Conservation (phyloP, 2,797 vertebrate genomes). For the Spondyliosoma cantharus region DNA sequence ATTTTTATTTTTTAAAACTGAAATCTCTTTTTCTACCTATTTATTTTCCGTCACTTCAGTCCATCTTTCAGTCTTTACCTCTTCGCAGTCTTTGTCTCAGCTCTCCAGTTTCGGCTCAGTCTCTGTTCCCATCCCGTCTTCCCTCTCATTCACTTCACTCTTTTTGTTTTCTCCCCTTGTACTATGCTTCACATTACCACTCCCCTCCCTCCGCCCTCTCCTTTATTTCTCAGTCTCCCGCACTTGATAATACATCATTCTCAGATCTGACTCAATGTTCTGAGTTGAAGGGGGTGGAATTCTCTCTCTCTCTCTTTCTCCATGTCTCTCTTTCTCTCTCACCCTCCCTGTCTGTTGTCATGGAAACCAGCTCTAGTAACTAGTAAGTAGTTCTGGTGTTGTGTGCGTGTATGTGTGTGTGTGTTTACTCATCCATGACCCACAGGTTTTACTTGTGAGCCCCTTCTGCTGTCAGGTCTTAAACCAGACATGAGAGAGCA, state of each 20-base stretch:
- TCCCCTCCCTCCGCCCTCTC: constrained; percentile 40
- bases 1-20: background rate
- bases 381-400: constrained; percentile 75
- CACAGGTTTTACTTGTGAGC: constrained; percentile 73
- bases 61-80: constrained; percentile 17
- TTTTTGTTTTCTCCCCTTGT: constrained; percentile 50
- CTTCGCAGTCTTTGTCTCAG: constrained; percentile 17
- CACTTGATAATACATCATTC: constrained; percentile 63
- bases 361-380: constrained; percentile 92
- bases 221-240: constrained; percentile 52
- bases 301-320: constrained; percentile 32
- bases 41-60: background rate
- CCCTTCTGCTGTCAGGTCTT: constrained; percentile 60
- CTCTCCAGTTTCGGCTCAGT: background rate
- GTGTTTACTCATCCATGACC: constrained; percentile 66
- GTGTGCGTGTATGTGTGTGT: constrained; percentile 38
- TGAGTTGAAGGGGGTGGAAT: constrained; percentile 52
- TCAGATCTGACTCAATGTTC: constrained; percentile 68
- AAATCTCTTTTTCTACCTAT: background rate
- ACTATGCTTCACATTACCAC: constrained; percentile 37
- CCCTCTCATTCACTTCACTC: constrained; percentile 34
- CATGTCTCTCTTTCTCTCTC: constrained; percentile 56
- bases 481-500: constrained; percentile 39
- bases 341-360: constrained; percentile 90
- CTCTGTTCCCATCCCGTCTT: constrained; percentile 23